Percentiles rank a stretch among this genome's conserved stretches.
Conservation (phyloP, 2,113 vertebrate species). For the Etheostoma spectabile region DNA sequence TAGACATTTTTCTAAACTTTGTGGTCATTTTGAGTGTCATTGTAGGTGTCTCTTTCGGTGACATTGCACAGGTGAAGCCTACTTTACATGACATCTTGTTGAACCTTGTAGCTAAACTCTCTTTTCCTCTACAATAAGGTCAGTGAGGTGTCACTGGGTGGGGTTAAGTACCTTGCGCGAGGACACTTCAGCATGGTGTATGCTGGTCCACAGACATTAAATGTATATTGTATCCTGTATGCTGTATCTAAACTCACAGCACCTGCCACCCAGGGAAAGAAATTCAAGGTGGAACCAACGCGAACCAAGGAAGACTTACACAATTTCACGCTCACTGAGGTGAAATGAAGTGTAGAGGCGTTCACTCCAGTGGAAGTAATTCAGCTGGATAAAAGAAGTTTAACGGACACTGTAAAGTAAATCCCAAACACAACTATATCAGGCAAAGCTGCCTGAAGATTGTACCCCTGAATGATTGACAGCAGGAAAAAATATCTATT, state of each 20-base stretch:
- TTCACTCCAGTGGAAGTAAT: slow-evolving; percentile 13
- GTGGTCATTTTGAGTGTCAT: no score
- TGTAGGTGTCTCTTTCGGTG: background rate
- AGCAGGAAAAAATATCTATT: background rate
- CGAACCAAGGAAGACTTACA: slow-evolving; percentile 3
- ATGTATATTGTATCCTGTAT: no score
- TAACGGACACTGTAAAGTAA: background rate
- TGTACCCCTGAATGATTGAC: background rate
- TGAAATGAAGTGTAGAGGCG: background rate
- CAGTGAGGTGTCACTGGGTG: background rate
- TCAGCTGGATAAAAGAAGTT: slow-evolving; percentile 20
- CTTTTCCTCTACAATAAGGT: background rate
- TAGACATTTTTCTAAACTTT: background rate
- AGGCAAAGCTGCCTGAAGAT: background rate
- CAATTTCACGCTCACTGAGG: slow-evolving; percentile 5
- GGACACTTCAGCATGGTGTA: background rate
- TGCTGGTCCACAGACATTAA: background rate
- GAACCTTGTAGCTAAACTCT: background rate
- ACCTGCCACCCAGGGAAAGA: background rate
- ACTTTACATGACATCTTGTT: background rate
- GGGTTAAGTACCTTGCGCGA: background rate
- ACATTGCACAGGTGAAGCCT: background rate
- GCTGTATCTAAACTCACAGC: slow-evolving; percentile 1
- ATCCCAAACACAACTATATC: background rate
- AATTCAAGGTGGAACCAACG: slow-evolving; percentile 1